Evolutionary conservation across 2,113 vertebrate genomes (phyloP).

Genomic region (Ascaphus truei): DNA sequence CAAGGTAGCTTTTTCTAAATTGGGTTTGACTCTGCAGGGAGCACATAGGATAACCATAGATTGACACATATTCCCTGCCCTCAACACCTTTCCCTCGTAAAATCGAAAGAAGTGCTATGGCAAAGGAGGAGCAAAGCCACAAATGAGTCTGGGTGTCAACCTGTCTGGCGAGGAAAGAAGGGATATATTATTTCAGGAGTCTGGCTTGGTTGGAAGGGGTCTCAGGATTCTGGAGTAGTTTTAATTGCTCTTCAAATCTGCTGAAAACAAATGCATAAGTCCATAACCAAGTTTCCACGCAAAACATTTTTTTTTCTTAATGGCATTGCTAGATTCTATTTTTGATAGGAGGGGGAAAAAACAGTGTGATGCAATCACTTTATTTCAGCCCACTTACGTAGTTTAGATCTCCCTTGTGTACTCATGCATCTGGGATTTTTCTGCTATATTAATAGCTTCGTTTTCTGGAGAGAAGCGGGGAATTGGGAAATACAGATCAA

Average conservation of each 20-base stretch:
- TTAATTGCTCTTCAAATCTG: background rate
- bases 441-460: too few relatives aligned
- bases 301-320: too few relatives aligned
- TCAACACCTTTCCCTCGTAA: background rate
- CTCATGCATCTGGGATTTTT: too few relatives aligned
- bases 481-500: too few relatives aligned
- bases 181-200: background rate
- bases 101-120: background rate
- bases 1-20: too few relatives aligned
- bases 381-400: too few relatives aligned
- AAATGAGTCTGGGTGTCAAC: background rate
- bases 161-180: constrained; percentile 13
- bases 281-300: background rate
- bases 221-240: background rate
- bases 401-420: too few relatives aligned
- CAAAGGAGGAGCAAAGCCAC: background rate
- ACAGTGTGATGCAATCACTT: too few relatives aligned
- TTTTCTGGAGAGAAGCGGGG: too few relatives aligned
- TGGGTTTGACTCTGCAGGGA: too few relatives aligned
- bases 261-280: background rate
- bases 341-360: too few relatives aligned
- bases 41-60: background rate
- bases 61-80: background rate
- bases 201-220: background rate
- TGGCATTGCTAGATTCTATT: too few relatives aligned